Base-by-base conservation (phyloP, 2,113 vertebrate genomes). In the Phalacrocorax pelagicus region DNA sequence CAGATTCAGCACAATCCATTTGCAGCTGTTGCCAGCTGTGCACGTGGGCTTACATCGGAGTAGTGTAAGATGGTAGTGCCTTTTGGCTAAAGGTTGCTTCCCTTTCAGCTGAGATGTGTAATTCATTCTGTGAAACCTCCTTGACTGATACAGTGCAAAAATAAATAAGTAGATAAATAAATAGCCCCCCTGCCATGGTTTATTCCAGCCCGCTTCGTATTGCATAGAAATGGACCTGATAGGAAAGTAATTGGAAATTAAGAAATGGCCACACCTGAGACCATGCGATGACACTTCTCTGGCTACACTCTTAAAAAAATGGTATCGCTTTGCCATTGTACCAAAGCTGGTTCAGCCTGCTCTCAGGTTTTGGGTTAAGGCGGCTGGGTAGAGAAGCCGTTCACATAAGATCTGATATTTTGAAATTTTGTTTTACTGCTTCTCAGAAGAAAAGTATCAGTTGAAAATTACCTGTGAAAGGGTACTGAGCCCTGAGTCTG, bases 31-130 rank as follows among this genome's bases (percentile, higher is more conserved):
- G 10, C 65, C 42, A 40, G 62, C 2, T 6, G 19, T 12, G 62
- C 46, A 29, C n/a, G 1, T 16, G 38, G 22, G 4, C 40, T 94
- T 15, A 38, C 19, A 14, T 20, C 44, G 17, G 52, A 22, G 27
- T 11, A 16, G 11, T 3, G 16, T 24, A 71, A 47, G 59, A 47
- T 0, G 1, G 15, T 4, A 5, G 2, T 49, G n/a, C 23, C 19
- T 81, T 40, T 11, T 29, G 15, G 20, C 34, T 65, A 4, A 63
- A 54, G 11, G 14, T 1, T 54, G 15, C 18, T 46, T 19, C 10
- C 15, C 34, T 42, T 71, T 59, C 20, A 79, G n/a, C 47, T 42
- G 42, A 46, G n/a, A 17, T 12, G 6, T 74, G 24, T 5, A 38
- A 80, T 59, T 73, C 10, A 6, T 54, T 26, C 34, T 70, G 15